Evolutionary conservation across 2,888 invertebrate species (phyloP), one percentile per base, ranked within the genome.

Genomic region (Ecliptopera silaceata): DNA sequence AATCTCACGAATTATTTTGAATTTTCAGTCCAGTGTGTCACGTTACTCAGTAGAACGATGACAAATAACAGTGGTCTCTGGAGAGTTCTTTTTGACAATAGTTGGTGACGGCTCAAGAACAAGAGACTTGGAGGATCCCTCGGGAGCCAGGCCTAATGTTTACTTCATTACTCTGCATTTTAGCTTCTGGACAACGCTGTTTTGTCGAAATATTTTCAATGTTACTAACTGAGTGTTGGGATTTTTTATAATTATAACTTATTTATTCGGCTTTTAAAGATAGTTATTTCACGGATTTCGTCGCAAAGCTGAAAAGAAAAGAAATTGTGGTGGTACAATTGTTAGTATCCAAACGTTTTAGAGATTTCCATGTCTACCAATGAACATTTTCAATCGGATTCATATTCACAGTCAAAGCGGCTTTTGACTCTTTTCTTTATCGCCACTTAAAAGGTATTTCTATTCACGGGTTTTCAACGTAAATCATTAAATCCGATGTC

Each of bases 401-500:
- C 15, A 5, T 13, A n/a, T n/a, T n/a, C n/a, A 17, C 1, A 41
- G 22, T 26, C 22, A 42, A 42, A 42, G 36, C 26, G 12, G 31
- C 10, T 13, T 48, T 48, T 20, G 39, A 48, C 48, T 48, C 38
- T 17, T 45, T 45, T 32, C 44, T 31, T 20, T 10, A 50, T 43
- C 11, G 42, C 43, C 46, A 54, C 54, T 61, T 51, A 57, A 57
- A 61, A 31, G 32, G 48, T 62, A 62, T 68, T 60, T 45, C 82
- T 75, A 75, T 84, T 84, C 79, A 84, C 66, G 65, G 75, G 79
- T 81, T 80, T 81, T 82, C 75, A 77, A 82, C 77, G 80, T 82
- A 80, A 83, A 86, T 86, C 85, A 84, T 74, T 34, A 64, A 73
- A 75, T 64, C 62, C 55, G 65, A 63, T 80, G 82, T 81, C 82